A percentile compares a stretch with the other conserved stretches of the same genome.
phyloP scores from a whole-genome alignment of 2,888 invertebrate genomes.

The Erebia ligea region DNA sequence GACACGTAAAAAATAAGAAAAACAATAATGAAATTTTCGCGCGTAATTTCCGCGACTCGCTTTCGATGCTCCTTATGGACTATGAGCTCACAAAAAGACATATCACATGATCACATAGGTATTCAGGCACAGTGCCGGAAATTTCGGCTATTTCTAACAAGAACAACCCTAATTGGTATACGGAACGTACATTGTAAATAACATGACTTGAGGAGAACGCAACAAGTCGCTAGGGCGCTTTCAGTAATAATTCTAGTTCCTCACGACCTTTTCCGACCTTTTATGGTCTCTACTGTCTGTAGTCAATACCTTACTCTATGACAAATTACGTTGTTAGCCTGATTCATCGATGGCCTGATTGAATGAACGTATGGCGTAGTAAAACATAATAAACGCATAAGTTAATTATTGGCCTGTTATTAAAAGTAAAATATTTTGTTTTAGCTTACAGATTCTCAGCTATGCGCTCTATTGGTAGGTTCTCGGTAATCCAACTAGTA shows the following conservation, averaged over 20 bases:
- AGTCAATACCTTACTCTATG: constrained; percentile 9
- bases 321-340: not conserved
- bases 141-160: constrained; percentile 15
- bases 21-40: no score
- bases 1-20: no score
- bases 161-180: constrained; percentile 38
- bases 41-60: no score
- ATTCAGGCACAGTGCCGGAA: not conserved
- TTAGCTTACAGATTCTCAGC: constrained; percentile 2
- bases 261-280: constrained; percentile 60
- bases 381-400: constrained; percentile 1
- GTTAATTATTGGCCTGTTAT: not conserved
- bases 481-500: constrained; percentile 27
- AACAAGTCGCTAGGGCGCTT: constrained; percentile 66
- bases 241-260: constrained; percentile 46
- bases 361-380: constrained; percentile 37
- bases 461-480: constrained; percentile 21
- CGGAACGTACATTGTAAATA: constrained; percentile 56
- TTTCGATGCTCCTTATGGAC: no score
- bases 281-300: constrained; percentile 51
- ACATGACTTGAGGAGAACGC: constrained; percentile 51
- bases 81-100: no score
- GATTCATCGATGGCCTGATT: not conserved
- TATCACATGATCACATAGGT: not conserved
- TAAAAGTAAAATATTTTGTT: not conserved